Evolutionary conservation across 1,140 invertebrate genomes (phyloP), one percentile per base, ranked within the genome.

Genomic region (Ylistrum balloti): DNA sequence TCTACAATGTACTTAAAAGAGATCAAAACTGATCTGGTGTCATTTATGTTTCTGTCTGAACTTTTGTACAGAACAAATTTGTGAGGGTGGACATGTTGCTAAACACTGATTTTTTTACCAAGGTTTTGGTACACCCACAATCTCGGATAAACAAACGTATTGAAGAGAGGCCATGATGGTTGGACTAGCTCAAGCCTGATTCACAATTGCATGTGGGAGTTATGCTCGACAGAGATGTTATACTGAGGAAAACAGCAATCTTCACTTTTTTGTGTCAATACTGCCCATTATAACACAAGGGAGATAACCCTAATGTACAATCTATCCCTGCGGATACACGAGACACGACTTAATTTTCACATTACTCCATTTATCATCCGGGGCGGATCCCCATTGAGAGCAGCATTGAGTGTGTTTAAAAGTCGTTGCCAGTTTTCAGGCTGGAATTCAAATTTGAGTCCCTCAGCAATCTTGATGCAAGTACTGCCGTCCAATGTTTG

Each of bases 401-500:
- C 93, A 33, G 87, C 92, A 35, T 93, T 92, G 86, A 94, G 85
- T 34, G 89, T 88, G 86, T 93, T 93, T 89, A 89, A 90, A 13
- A 94, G 90, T 86, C 91, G 92, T 10, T 93, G 91, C 92, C 93
- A 94, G 17, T 85, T 90, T 2, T 92, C 85, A 1, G 91, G 89
- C 32, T 93, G 89, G 74, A 91, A 93, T 17, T 91, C 90, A 0
- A 33, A 85, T 85, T 92, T 93, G 7, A 93, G 41, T 20, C 93
- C 93, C 86, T 94, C 94, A 9, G 92, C 92, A 20, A 95, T 94
- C 33, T 93, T 93, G 10, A 93, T 87, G 90, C 94, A 95, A 15
- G 93, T 93, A 56, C 91, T 94, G 33, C 94, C 95, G 90, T 94
- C 94, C 89, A 95, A 93, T 13, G 95, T 93, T 87, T 93, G 93